Evolutionary conservation across 2,888 invertebrate genomes (phyloP).

Genomic region (Pseudococcus jackbeardsleyi): DNA sequence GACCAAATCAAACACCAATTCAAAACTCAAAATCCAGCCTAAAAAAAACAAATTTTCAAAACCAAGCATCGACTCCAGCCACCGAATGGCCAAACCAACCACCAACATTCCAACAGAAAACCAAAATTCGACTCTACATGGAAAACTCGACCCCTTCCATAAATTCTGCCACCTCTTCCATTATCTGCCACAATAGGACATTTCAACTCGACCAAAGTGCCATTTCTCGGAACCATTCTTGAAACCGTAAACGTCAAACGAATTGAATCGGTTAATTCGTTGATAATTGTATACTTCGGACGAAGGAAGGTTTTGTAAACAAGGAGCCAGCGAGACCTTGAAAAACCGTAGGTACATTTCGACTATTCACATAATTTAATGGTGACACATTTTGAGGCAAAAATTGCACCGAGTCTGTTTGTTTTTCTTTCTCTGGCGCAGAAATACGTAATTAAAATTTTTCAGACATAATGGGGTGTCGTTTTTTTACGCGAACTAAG

Average conservation of each 20-base stretch:
- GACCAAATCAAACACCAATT: no score
- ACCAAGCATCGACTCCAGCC: no score
- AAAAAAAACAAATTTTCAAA: no score
- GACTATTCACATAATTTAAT: conserved; percentile 50
- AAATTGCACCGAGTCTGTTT: background rate
- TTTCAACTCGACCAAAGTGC: background rate
- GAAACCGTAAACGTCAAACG: background rate
- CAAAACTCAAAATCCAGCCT: no score
- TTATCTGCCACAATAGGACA: background rate
- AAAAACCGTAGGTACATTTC: conserved; percentile 15
- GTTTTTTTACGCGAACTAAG: no score
- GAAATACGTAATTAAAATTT: background rate
- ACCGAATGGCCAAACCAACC: no score
- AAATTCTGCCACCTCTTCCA: no score
- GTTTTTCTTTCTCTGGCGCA: background rate
- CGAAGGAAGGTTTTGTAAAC: conserved; percentile 41
- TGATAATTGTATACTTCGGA: conserved; percentile 17
- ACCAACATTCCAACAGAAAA: no score
- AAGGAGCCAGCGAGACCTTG: background rate
- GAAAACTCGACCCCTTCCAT: no score
- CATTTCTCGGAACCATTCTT: background rate
- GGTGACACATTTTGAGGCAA: conserved; percentile 29
- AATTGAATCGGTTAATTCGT: conserved; percentile 43
- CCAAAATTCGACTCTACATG: no score
- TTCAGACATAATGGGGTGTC: no score